These are phyloP conservation scores for Plodia interpunctella DNA, from an alignment of 1,140 invertebrate species.

Conservation along the genomic window DNA sequence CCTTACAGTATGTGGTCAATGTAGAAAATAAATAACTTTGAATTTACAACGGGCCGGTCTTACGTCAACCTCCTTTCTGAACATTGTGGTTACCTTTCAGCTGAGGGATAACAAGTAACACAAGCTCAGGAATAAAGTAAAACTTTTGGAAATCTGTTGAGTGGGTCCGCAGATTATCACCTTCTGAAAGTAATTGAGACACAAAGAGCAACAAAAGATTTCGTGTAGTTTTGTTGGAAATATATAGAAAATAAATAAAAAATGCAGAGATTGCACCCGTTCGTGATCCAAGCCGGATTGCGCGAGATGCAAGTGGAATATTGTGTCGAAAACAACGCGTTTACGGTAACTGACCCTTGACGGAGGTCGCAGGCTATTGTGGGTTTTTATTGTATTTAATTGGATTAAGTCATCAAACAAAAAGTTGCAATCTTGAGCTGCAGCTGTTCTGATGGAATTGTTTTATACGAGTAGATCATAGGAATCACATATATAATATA, in stretches of 20 bases:
- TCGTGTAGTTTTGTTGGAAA: not conserved
- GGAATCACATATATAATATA: too few relatives aligned
- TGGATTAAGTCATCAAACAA: not conserved
- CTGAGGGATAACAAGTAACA: too few relatives aligned
- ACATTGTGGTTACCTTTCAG: too few relatives aligned
- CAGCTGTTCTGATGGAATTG: not conserved
- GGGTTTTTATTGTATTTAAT: not conserved
- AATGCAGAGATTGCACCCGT: not conserved
- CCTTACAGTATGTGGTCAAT: too few relatives aligned
- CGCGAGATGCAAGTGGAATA: not conserved
- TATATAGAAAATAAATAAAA: not conserved
- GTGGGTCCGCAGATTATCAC: too few relatives aligned
- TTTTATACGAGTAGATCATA: too few relatives aligned
- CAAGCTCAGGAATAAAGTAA: not conserved
- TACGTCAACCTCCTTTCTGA: too few relatives aligned
- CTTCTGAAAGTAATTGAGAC: too few relatives aligned
- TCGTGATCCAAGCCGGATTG: not conserved
- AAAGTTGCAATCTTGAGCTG: not conserved
- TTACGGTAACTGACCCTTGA: not conserved
- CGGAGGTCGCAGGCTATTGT: not conserved
- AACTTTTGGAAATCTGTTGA: not conserved
- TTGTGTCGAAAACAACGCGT: not conserved
- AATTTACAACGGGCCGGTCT: too few relatives aligned
- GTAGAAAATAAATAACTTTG: too few relatives aligned
- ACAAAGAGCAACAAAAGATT: not conserved